A percentile compares a stretch with the other conserved stretches of the same genome.
These are phyloP conservation scores for Enteromius mattozi DNA, from an alignment of 2,797 vertebrate genomes.

Conservation along the genomic window DNA sequence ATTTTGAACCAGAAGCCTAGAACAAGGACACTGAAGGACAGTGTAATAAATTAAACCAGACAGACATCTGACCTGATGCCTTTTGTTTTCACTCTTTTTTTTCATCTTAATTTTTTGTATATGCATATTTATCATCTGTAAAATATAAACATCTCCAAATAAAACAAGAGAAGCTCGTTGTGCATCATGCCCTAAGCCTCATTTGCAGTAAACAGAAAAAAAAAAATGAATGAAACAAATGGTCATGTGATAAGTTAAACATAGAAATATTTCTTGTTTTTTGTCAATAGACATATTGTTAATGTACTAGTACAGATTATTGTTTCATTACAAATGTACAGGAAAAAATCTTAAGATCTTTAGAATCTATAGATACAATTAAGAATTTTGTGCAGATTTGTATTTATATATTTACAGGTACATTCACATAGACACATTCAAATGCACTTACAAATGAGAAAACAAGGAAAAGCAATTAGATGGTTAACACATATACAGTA, in stretches of 20 bases:
- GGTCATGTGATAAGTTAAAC: background rate
- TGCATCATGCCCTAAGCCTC: background rate
- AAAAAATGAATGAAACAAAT: background rate
- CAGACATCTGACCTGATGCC: background rate
- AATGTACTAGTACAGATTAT: background rate
- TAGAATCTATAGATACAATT: background rate
- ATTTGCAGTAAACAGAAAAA: background rate
- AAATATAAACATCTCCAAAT: constrained; percentile 1
- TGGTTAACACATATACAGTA: background rate
- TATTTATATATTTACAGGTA: background rate
- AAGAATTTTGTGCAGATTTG: background rate
- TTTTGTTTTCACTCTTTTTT: background rate
- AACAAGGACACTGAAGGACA: background rate
- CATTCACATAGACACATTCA: background rate
- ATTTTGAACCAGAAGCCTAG: background rate
- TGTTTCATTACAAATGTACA: background rate
- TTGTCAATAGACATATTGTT: background rate
- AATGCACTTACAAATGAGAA: background rate
- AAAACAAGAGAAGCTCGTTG: background rate
- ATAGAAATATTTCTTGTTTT: background rate
- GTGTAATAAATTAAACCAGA: background rate
- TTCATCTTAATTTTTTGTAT: too few relatives aligned
- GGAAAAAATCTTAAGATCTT: too few relatives aligned
- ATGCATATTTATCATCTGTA: constrained; percentile 5
- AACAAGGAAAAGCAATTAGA: too few relatives aligned